Percentiles rank a stretch among this genome's conserved stretches.
These are phyloP conservation scores for Andrena flavipes DNA, from an alignment of 2,888 invertebrate genomes.

Conservation along the genomic window DNA sequence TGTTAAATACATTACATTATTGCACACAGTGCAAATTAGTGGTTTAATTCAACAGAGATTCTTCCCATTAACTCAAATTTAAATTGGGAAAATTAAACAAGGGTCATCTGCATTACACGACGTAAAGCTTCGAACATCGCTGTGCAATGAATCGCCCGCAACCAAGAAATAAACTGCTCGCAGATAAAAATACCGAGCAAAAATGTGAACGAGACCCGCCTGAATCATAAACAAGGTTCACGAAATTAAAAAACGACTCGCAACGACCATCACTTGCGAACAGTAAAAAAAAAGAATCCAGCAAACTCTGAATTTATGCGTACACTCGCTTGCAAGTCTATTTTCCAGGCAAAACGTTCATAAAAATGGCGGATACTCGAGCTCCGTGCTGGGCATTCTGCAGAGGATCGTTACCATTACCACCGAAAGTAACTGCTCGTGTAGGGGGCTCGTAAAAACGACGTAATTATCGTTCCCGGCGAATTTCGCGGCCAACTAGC, in stretches of 20 bases:
- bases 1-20: slow-evolving; percentile 26
- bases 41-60: not conserved
- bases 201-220: not conserved
- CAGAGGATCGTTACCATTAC: slow-evolving; percentile 40
- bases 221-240: slow-evolving; percentile 12
- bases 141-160: no score
- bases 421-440: slow-evolving; percentile 34
- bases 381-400: slow-evolving; percentile 6
- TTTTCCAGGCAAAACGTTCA: not conserved
- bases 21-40: not conserved
- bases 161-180: no score
- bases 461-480: slow-evolving; percentile 46
- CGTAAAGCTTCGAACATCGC: no score
- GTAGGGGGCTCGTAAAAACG: slow-evolving; percentile 45
- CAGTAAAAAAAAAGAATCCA: not conserved
- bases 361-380: slow-evolving; percentile 17
- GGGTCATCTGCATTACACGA: no score
- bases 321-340: slow-evolving; percentile 1
- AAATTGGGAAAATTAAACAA: no score
- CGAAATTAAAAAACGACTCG: slow-evolving; percentile 35
- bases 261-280: not conserved
- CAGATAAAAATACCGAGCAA: not conserved
- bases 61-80: not conserved
- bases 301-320: slow-evolving; percentile 20
- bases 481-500: slow-evolving; percentile 59